Evolutionary conservation across 2,113 vertebrate genomes (phyloP).

Genomic region (Caracal caracal): DNA sequence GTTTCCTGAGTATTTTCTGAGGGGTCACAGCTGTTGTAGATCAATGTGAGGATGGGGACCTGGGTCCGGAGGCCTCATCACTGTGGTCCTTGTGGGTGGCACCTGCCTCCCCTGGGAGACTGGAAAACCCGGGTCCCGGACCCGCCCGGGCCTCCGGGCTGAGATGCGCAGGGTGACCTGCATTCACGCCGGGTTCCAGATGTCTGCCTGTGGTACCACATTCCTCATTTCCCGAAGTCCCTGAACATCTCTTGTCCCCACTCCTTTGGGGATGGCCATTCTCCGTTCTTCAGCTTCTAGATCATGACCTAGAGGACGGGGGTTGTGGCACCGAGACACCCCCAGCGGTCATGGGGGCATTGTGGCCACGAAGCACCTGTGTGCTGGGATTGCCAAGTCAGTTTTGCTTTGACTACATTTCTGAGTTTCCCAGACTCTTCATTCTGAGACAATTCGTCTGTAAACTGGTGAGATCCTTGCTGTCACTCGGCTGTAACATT

Average conservation of each 20-base stretch:
- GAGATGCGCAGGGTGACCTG: background rate
- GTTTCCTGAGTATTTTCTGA: background rate
- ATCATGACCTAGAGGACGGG: no score
- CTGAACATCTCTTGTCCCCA: no score
- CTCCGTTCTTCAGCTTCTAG: background rate
- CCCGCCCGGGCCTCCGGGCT: background rate
- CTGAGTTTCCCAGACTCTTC: background rate
- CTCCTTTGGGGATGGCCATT: accelerated
- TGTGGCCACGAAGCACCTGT: no score
- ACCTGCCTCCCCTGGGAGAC: background rate
- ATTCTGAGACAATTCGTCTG: background rate
- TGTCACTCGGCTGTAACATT: accelerated
- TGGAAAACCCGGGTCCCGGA: background rate
- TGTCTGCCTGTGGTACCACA: background rate
- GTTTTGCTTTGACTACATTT: background rate
- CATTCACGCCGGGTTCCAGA: background rate
- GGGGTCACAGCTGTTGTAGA: no score
- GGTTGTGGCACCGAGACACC: accelerated
- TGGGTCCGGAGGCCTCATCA: background rate
- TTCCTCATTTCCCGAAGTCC: background rate
- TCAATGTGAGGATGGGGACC: background rate
- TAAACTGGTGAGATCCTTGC: accelerated
- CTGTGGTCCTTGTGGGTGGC: background rate
- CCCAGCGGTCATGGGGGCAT: accelerated
- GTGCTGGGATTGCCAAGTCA: background rate